Percentiles rank a stretch among this genome's conserved stretches.
Evolutionary conservation across 2,888 invertebrate species (phyloP).

Genomic region (Eupithecia abbreviata): DNA sequence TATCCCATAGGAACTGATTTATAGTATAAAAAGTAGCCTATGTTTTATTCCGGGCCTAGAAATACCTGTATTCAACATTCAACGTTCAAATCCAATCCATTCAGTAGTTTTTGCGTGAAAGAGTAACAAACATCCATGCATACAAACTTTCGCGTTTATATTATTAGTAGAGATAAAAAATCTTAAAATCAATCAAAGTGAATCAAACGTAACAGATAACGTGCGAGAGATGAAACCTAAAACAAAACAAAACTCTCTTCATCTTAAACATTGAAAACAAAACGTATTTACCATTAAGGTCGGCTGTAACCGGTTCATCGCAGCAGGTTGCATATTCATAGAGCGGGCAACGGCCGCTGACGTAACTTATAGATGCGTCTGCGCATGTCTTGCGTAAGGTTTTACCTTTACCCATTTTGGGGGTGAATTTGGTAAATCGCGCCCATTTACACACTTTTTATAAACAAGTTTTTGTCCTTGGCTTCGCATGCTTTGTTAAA

Average conservation of each 20-base stretch:
- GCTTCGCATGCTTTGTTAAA: no score
- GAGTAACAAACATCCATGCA: no score
- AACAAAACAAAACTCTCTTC: constrained; percentile 1
- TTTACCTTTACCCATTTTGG: not conserved
- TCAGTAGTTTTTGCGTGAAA: no score
- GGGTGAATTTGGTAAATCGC: not conserved
- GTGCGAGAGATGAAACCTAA: not conserved
- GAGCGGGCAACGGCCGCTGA: constrained; percentile 68
- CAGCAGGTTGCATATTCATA: constrained; percentile 70
- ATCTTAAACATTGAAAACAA: constrained; percentile 14
- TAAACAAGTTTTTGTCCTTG: no score
- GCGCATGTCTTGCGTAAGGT: not conserved
- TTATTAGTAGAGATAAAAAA: not conserved
- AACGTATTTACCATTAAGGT: constrained; percentile 23
- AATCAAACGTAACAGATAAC: no score
- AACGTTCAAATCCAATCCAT: no score
- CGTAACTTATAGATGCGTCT: constrained; percentile 56
- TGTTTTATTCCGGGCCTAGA: no score
- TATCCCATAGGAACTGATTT: no score
- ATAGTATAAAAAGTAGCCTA: no score
- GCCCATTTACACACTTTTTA: not conserved
- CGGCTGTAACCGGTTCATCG: constrained; percentile 29
- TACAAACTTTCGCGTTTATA: no score
- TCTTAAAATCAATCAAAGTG: not conserved
- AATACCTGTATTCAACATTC: no score